Evolutionary conservation across 2,797 vertebrate genomes (phyloP).

Genomic region (Gobionotothen gibberifrons): DNA sequence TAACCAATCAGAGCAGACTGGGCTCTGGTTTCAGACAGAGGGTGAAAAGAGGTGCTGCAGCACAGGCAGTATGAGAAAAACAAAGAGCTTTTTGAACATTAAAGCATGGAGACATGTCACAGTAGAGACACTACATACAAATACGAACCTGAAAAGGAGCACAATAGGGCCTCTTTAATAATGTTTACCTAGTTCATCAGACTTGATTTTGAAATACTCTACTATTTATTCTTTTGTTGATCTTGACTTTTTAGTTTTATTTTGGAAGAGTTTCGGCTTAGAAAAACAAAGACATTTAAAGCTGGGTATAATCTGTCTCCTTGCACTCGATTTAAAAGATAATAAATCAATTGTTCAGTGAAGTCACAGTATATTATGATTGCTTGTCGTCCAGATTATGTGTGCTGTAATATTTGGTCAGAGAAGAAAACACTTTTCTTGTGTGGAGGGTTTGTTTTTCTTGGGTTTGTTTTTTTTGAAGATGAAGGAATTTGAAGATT

Average conservation of each 20-base stretch:
- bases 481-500: constrained; percentile 15
- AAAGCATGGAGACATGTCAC: no score
- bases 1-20: no score
- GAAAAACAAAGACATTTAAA: neutral
- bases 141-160: no score
- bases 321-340: neutral
- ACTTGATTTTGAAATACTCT: neutral
- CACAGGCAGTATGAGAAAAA: no score
- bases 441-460: neutral
- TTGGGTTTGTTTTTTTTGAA: constrained; percentile 5
- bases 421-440: constrained; percentile 4
- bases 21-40: no score
- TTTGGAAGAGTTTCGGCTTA: neutral
- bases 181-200: neutral
- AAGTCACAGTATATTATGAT: neutral
- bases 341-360: neutral
- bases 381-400: neutral
- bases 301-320: neutral
- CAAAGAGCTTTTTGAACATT: no score
- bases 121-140: no score
- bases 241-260: neutral
- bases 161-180: neutral
- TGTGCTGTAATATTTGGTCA: constrained; percentile 1
- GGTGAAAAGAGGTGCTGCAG: no score
- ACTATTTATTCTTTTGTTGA: neutral